Evolutionary conservation across 2,113 vertebrate genomes (phyloP), one percentile per base, ranked within the genome.

Genomic region (Geothlypis trichas): DNA sequence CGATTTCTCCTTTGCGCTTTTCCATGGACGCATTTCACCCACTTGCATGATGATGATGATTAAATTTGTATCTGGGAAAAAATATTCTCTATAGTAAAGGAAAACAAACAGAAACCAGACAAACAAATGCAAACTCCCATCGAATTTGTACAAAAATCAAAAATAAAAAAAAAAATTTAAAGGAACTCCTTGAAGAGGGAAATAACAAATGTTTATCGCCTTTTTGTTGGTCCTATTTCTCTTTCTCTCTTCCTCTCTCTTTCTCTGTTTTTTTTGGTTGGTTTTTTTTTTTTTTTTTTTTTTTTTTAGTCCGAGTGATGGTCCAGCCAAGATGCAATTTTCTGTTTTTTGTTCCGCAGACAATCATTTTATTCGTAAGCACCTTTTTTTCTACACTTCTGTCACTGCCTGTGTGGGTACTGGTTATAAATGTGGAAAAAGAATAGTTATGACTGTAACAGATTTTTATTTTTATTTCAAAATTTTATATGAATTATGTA

Each of bases 401-500:
- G 99, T 99, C 99, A 99, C 99, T 99, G 99, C 99, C 99, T 99
- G 98, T 99, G 99, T 99, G 99, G 99, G 98, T 99, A 99, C 98
- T 99, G 99, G 98, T 99, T 98, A 98, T 98, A 99, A 99, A 99
- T 98, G 98, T 99, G 98, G 98, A 98, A 98, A 98, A 98, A 98
- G 98, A 99, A 99, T 99, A 99, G 99, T 99, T 99, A 99, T 99
- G 99, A 99, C 99, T 99, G 99, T 99, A 99, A 99, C 98, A 99
- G 99, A 99, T 99, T 99, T 99, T 99, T 99, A 99, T 99, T 99
- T 99, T 99, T 99, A 99, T 99, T 99, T 99, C 98, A 98, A 99
- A 99, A 99, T 99, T 99, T 99, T 99, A 99, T 99, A 99, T 99
- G 99, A 99, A 99, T 99, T 99, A 99, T 99, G 99, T 99, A 99